Base-by-base conservation (phyloP, 2,113 vertebrate genomes). In the Charina bottae region DNA sequence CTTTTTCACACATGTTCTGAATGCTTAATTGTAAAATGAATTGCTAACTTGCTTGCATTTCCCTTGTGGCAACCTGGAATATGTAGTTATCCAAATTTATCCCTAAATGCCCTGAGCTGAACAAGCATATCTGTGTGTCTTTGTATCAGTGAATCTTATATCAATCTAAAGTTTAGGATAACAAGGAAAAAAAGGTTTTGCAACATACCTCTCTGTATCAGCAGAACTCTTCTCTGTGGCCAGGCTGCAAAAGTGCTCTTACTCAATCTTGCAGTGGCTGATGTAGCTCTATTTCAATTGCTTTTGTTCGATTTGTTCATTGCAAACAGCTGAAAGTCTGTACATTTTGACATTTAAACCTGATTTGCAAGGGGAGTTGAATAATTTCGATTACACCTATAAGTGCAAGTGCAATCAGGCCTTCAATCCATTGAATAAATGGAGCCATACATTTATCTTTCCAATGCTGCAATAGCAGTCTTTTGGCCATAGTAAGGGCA, bases 161-260 rank as follows among this genome's bases (percentile, higher is more conserved):
- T 56, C 7, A 54, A 49, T 83, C 0, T 55, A 85, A 68, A 88
- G 78, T 37, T 53, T 83, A 46, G 33, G 8, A n/a, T 46, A 19
- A 8, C 42, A 92, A 13, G 87, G 46, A 55, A 19, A 60, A 54
- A 84, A 89, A 33, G 28, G n/a, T 94, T 90, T 83, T 10, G 21
- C 53, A 84, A 28, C 17, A 87, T 23, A 9, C 9, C 0, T 56
- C 2, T 56, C 21, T 86, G 83, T 13, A 60, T 88, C 2, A 88
- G 49, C 88, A 88, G 17, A 33, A 49, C 23, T 6, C 9, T 60
- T 88, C 33, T 5, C 28, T 90, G 86, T 62, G 24, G 33, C 93
- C 87, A 92, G 83, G 23, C 59, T 88, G 49, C n/a, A 90, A 93
- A 90, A 85, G 46, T 87, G n/a, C 58, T 86, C 59, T 85, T 92